Conservation (phyloP, 2,113 vertebrate species). For the Bos indicus region DNA sequence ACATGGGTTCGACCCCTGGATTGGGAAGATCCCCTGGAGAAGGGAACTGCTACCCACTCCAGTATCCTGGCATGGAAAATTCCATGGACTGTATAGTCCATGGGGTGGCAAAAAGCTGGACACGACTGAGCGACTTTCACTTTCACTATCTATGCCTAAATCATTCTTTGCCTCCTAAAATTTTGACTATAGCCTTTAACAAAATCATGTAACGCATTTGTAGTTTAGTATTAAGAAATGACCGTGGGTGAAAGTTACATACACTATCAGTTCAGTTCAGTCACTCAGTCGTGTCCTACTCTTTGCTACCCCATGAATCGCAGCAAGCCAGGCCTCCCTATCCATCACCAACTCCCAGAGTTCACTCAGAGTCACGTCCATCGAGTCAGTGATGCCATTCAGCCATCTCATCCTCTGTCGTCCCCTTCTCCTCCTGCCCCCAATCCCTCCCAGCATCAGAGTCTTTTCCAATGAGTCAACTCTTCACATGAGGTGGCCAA, state of each 20-base stretch:
- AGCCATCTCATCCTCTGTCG: too few species aligned
- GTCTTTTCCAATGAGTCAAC: too few species aligned
- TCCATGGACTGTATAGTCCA: background rate
- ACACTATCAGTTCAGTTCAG: background rate
- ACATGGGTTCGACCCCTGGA: background rate
- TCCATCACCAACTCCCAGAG: too few species aligned
- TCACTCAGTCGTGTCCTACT: too few species aligned
- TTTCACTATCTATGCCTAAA: background rate
- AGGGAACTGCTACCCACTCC: background rate
- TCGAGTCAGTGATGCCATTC: too few species aligned
- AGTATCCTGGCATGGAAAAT: background rate
- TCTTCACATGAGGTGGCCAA: too few species aligned
- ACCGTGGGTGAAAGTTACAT: background rate
- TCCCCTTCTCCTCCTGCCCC: too few species aligned
- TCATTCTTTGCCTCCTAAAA: background rate
- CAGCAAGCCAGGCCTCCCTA: too few species aligned
- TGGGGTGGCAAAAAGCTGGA: background rate
- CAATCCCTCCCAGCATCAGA: too few species aligned
- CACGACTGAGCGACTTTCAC: fast-evolving
- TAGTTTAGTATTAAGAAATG: background rate
- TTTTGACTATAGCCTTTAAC: background rate
- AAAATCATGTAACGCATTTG: too few species aligned
- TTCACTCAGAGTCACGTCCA: too few species aligned
- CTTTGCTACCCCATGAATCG: too few species aligned
- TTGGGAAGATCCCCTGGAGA: background rate